Evolutionary conservation across 2,113 vertebrate genomes (phyloP).

Genomic region (Quiscalus mexicanus): DNA sequence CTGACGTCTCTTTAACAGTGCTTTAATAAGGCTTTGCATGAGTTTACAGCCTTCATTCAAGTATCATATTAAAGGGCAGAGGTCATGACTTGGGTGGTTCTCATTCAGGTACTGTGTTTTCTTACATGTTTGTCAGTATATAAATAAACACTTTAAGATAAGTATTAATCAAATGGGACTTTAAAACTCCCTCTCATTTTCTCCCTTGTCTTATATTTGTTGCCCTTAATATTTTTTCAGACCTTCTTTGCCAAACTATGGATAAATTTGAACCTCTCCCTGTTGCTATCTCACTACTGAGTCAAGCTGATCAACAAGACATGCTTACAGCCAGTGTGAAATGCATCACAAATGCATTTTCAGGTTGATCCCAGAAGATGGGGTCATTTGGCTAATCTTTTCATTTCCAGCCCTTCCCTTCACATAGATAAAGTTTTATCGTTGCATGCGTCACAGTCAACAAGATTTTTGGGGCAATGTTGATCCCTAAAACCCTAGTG

Average conservation of each 20-base stretch:
- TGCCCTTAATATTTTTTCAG: background rate
- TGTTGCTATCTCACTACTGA: background rate
- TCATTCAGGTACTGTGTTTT: background rate
- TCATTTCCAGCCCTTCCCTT: background rate
- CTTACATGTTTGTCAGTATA: background rate
- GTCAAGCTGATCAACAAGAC: rapidly evolving
- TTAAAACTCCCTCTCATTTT: background rate
- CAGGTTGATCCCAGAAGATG: background rate
- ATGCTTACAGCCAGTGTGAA: background rate
- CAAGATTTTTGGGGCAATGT: background rate
- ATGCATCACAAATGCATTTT: background rate
- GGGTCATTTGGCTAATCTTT: background rate
- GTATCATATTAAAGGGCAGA: background rate
- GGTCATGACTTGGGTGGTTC: background rate
- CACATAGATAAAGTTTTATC: background rate
- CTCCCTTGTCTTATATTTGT: background rate
- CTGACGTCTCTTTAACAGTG: background rate
- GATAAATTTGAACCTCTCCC: background rate
- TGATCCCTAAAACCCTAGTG: background rate
- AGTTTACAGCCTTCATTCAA: background rate
- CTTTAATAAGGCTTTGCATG: background rate
- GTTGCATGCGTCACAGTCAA: background rate
- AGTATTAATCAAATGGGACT: background rate
- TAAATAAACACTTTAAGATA: background rate
- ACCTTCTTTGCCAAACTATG: background rate